These are phyloP conservation scores for Miichthys miiuy DNA, from an alignment of 2,797 vertebrate genomes.

Conservation along the genomic window DNA sequence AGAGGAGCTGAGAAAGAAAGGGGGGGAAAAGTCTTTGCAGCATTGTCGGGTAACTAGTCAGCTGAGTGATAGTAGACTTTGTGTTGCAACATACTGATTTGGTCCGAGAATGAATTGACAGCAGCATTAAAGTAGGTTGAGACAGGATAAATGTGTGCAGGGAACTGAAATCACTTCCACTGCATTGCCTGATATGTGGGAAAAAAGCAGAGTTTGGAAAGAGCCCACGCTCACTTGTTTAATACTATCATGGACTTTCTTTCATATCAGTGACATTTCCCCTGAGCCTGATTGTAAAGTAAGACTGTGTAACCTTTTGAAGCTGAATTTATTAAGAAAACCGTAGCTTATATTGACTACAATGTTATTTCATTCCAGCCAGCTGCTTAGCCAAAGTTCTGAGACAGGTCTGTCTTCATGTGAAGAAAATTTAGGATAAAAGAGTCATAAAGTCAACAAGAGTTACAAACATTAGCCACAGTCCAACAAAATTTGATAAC, in stretches of 20 bases:
- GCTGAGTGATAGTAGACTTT: conserved; percentile 38
- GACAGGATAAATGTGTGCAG: conserved; percentile 28
- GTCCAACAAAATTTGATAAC: too few relatives aligned
- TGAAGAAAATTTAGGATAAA: not conserved
- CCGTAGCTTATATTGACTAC: not conserved
- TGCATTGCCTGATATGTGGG: not conserved
- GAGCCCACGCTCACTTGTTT: not conserved
- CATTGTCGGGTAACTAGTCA: conserved; percentile 38
- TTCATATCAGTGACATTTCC: not conserved
- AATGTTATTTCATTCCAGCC: too few relatives aligned
- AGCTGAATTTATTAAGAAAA: not conserved
- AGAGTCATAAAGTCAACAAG: not conserved
- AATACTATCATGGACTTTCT: not conserved
- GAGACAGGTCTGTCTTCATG: too few relatives aligned
- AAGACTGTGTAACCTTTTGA: not conserved
- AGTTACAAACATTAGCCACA: too few relatives aligned
- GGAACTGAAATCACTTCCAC: not conserved
- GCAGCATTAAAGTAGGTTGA: conserved; percentile 40
- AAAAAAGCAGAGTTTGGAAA: not conserved
- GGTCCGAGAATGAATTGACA: conserved; percentile 38
- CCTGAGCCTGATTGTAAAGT: not conserved
- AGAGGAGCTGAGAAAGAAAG: conserved; percentile 18
- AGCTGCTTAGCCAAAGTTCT: too few relatives aligned
- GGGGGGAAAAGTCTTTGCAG: conserved; percentile 8
- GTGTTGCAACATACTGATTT: conserved; percentile 27